Evolutionary conservation across 2,797 vertebrate species (phyloP).

Genomic region (Acanthurus lineatus): DNA sequence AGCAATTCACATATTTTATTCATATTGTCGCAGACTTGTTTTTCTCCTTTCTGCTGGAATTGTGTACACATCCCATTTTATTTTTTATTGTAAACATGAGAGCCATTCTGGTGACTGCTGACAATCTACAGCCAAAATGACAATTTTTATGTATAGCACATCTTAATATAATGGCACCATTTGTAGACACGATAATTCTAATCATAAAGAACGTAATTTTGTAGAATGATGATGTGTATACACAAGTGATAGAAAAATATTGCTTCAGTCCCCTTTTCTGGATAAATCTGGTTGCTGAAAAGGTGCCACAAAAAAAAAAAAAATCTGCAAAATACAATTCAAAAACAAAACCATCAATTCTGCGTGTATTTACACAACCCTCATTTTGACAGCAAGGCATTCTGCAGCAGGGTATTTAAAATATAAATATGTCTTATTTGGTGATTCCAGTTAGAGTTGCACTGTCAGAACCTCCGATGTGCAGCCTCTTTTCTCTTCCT

Average conservation of each 20-base stretch:
- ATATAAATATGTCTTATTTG: conserved; percentile 40
- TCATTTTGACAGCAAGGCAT: conserved; percentile 39
- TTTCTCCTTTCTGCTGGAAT: conserved; percentile 59
- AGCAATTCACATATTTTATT: conserved; percentile 84
- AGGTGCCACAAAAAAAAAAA: not conserved
- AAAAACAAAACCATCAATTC: conserved; percentile 9
- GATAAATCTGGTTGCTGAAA: not conserved
- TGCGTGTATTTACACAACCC: conserved; percentile 19
- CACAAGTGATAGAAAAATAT: not conserved
- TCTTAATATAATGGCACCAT: not conserved
- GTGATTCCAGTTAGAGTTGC: conserved; percentile 34
- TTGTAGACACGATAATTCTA: not conserved
- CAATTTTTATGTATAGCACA: conserved; percentile 7
- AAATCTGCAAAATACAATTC: conserved; percentile 5
- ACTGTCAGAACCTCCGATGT: conserved; percentile 34
- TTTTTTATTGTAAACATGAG: conserved; percentile 58
- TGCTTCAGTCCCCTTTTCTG: not conserved
- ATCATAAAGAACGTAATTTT: not conserved
- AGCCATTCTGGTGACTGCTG: conserved; percentile 36
- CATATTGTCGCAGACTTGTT: conserved; percentile 76
- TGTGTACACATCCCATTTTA: conserved; percentile 61
- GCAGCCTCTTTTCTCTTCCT: conserved; percentile 42
- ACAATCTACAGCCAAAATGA: conserved; percentile 1
- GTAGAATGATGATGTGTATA: not conserved
- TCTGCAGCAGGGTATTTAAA: conserved; percentile 12